phyloP scores from a whole-genome alignment of 2,797 vertebrate genomes.

The Prunella strophiata region DNA sequence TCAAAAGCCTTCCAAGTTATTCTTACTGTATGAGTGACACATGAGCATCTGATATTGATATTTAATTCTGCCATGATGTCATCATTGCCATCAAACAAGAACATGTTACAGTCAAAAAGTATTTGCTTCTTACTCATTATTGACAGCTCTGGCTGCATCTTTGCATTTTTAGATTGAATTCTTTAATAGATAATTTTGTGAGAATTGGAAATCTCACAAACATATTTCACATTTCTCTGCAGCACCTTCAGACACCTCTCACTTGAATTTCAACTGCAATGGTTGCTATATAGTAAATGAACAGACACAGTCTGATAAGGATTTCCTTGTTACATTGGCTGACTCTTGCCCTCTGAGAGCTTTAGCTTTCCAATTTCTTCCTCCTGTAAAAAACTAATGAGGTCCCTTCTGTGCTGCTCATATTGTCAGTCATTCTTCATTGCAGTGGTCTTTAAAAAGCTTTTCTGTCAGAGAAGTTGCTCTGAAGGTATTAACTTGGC shows the following conservation, averaged over 20 bases:
- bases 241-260: not conserved
- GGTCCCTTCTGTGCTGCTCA: not conserved
- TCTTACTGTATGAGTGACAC: not conserved
- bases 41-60: not conserved
- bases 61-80: not conserved
- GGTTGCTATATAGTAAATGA: not conserved
- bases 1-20: not conserved
- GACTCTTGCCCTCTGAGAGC: conserved; percentile 35
- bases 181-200: not conserved
- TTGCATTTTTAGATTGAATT: not conserved
- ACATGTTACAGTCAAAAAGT: not conserved
- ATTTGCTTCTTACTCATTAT: not conserved
- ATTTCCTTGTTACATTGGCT: not conserved
- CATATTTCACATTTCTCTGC: not conserved
- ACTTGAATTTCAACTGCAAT: not conserved
- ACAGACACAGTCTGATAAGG: not conserved
- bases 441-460: conserved; percentile 27
- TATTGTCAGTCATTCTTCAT: conserved; percentile 11
- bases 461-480: not conserved
- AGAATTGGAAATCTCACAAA: not conserved
- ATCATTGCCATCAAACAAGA: not conserved
- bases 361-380: conserved; percentile 1
- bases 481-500: not conserved
- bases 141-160: not conserved
- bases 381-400: conserved; percentile 33